These are phyloP conservation scores for Glaucomys volans DNA, from an alignment of 2,113 vertebrate genomes.

Conservation along the genomic window DNA sequence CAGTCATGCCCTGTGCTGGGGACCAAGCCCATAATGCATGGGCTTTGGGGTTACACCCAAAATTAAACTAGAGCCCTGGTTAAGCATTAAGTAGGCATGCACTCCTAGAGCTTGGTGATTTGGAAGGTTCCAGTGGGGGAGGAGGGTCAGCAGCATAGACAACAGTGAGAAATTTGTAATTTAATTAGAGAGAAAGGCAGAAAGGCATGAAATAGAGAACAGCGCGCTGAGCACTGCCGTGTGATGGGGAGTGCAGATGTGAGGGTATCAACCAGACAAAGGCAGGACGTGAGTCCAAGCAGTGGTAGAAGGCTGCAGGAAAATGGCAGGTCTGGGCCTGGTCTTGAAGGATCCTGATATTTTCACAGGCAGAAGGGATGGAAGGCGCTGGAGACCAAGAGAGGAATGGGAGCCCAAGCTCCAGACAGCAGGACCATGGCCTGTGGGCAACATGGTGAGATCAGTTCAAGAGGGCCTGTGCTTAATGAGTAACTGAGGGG, in stretches of 20 bases:
- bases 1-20: background rate
- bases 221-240: rapidly evolving
- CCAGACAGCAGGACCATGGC: background rate
- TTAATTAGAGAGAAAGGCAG: background rate
- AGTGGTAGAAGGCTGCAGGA: background rate
- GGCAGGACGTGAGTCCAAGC: background rate
- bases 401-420: background rate
- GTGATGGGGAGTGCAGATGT: rapidly evolving
- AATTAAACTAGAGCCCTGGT: background rate
- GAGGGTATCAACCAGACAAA: background rate
- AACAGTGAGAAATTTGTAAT: background rate
- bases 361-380: background rate
- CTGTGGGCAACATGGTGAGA: background rate
- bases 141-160: background rate
- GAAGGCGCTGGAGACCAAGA: background rate
- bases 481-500: background rate
- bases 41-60: background rate
- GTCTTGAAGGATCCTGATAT: background rate
- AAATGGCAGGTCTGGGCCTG: background rate
- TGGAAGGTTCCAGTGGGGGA: background rate
- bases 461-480: background rate
- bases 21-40: background rate
- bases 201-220: rapidly evolving
- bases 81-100: background rate
- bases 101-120: too few relatives aligned